Percentiles rank a stretch among this genome's conserved stretches.
phyloP scores from a whole-genome alignment of 2,113 vertebrate species.

The Triplophysa tibetana region DNA sequence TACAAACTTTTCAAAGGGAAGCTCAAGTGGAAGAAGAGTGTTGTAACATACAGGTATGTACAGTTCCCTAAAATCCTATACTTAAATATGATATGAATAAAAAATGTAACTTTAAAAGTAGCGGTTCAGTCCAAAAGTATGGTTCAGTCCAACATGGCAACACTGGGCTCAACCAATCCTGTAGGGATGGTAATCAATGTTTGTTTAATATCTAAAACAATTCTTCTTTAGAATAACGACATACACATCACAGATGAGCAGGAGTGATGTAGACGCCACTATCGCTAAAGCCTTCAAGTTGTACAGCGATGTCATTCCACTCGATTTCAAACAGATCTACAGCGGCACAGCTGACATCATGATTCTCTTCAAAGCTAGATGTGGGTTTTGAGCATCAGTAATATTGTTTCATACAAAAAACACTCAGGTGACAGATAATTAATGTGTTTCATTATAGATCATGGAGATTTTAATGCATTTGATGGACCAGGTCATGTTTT shows the following conservation, averaged over 20 bases:
- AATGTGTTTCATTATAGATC: constrained; percentile 55
- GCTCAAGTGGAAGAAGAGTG: constrained; percentile 73
- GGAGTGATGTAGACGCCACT: constrained; percentile 61
- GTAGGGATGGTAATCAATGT: no score
- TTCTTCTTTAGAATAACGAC: constrained; percentile 62
- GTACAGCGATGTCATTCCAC: constrained; percentile 72
- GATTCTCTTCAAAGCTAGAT: constrained; percentile 70
- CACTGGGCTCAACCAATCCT: background rate
- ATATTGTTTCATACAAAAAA: background rate
- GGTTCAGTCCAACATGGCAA: no score
- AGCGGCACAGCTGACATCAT: constrained; percentile 69
- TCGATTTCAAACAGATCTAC: constrained; percentile 69
- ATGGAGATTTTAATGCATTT: constrained; percentile 72
- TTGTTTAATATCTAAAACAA: no score
- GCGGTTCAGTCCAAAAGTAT: no score
- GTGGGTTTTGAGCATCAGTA: constrained; percentile 55
- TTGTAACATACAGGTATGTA: constrained; percentile 74
- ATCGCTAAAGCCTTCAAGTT: constrained; percentile 69
- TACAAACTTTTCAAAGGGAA: constrained; percentile 70
- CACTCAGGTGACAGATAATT: no score
- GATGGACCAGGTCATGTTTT: constrained; percentile 68
- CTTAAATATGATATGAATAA: no score
- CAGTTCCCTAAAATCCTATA: background rate
- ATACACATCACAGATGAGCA: constrained; percentile 67
- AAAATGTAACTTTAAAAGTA: no score